Percentiles rank a stretch among this genome's conserved stretches.
These are phyloP conservation scores for Cephus rjabovi DNA, from an alignment of 2,888 invertebrate species.

Conservation along the genomic window DNA sequence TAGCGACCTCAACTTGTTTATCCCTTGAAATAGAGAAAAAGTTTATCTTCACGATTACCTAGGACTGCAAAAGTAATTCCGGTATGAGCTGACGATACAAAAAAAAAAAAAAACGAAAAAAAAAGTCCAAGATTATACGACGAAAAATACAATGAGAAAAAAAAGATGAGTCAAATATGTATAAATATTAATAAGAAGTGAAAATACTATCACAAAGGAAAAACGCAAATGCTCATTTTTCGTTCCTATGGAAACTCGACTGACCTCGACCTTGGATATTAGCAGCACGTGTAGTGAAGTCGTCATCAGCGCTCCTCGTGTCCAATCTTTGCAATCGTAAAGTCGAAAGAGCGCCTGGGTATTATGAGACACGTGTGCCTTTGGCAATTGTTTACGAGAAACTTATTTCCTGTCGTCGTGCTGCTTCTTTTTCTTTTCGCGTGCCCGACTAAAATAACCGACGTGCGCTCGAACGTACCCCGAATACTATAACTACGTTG, in stretches of 20 bases:
- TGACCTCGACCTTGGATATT: not conserved
- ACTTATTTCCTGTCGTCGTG: not conserved
- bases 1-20: not conserved
- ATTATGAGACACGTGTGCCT: not conserved
- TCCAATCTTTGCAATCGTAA: not conserved
- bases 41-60: not conserved
- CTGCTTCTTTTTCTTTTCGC: not conserved
- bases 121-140: not conserved
- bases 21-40: not conserved
- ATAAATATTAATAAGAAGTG: not conserved
- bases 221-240: not conserved
- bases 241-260: not conserved
- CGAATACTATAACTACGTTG: not conserved
- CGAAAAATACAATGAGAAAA: not conserved
- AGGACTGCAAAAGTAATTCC: not conserved
- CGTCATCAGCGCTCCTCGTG: not conserved
- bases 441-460: not conserved
- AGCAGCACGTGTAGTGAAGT: not conserved
- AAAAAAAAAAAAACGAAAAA: not conserved
- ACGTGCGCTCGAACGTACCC: not conserved
- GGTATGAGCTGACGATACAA: not conserved
- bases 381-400: not conserved
- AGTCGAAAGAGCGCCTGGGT: not conserved
- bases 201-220: not conserved
- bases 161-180: not conserved